Evolutionary conservation across 2,797 vertebrate genomes (phyloP).

Genomic region (Alectoris magna): DNA sequence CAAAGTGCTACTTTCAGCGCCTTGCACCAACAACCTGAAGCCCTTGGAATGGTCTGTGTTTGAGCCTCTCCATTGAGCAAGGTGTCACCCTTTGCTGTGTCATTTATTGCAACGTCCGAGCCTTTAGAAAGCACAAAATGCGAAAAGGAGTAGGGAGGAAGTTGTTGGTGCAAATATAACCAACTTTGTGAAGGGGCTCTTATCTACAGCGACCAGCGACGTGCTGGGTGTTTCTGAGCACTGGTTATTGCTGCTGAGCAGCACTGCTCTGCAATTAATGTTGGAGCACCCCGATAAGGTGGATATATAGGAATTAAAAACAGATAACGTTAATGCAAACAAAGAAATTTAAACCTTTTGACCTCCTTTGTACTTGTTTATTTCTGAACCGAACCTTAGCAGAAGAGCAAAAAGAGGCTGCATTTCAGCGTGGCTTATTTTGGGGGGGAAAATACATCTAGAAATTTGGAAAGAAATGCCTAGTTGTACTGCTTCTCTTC

Average conservation of each 20-base stretch:
- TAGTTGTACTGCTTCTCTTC: background rate
- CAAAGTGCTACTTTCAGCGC: slow-evolving; percentile 5
- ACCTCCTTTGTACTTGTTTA: slow-evolving; percentile 65
- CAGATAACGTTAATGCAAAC: slow-evolving; percentile 75
- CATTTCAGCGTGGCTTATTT: slow-evolving; percentile 44
- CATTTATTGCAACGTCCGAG: slow-evolving; percentile 47
- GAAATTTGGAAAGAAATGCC: background rate
- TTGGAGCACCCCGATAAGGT: slow-evolving; percentile 74
- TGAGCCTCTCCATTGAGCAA: slow-evolving; percentile 25
- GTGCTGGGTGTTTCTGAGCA: slow-evolving; percentile 44
- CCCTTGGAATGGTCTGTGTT: slow-evolving; percentile 40
- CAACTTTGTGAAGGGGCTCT: slow-evolving; percentile 62
- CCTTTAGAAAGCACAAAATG: slow-evolving; percentile 53
- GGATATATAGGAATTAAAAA: slow-evolving; percentile 72
- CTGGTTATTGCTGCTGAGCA: slow-evolving; percentile 56
- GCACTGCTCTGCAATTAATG: slow-evolving; percentile 72
- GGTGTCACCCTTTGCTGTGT: slow-evolving; percentile 16
- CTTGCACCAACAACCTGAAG: background rate
- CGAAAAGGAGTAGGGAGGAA: slow-evolving; percentile 39
- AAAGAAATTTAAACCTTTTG: slow-evolving; percentile 70
- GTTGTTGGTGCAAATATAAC: slow-evolving; percentile 57
- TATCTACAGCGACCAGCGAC: slow-evolving; percentile 65
- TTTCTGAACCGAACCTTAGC: slow-evolving; percentile 62
- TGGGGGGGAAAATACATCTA: background rate
- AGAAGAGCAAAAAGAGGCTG: background rate